A percentile compares a stretch with the other conserved stretches of the same genome.
Evolutionary conservation across 2,797 vertebrate genomes (phyloP).

Genomic region (Carduelis carduelis): DNA sequence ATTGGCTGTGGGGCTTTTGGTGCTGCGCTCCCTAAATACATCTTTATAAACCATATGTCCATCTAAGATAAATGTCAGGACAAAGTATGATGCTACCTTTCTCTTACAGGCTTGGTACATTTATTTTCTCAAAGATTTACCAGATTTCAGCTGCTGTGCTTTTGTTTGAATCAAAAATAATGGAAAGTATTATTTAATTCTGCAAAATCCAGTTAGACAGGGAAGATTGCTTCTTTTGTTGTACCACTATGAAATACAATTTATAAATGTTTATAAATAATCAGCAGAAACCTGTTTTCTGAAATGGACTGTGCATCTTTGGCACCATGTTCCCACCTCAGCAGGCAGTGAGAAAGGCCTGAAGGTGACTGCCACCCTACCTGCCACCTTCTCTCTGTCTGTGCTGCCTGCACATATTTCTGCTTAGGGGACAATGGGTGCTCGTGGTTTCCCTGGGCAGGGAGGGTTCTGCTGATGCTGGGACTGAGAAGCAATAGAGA

Average conservation of each 20-base stretch:
- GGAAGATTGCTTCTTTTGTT: neutral
- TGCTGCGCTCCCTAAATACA: neutral
- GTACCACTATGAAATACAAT: neutral
- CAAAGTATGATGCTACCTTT: neutral
- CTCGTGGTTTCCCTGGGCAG: neutral
- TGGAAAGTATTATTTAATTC: neutral
- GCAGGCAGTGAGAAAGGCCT: neutral
- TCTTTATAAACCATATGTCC: neutral
- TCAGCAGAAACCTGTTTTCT: neutral
- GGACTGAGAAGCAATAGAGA: neutral
- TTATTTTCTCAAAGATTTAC: neutral
- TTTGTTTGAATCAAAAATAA: neutral
- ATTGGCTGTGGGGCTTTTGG: neutral
- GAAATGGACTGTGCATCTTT: neutral
- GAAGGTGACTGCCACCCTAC: neutral
- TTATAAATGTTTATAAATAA: neutral
- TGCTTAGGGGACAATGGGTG: rapidly evolving
- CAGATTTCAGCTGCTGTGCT: neutral
- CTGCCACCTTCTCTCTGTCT: rapidly evolving
- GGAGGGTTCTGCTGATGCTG: neutral
- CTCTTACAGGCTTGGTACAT: neutral
- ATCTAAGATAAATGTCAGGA: neutral
- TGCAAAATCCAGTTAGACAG: neutral
- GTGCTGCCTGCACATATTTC: rapidly evolving
- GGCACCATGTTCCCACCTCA: neutral